Base-by-base conservation (phyloP, 2,797 vertebrate genomes). In the Rhinichthys osculus region DNA sequence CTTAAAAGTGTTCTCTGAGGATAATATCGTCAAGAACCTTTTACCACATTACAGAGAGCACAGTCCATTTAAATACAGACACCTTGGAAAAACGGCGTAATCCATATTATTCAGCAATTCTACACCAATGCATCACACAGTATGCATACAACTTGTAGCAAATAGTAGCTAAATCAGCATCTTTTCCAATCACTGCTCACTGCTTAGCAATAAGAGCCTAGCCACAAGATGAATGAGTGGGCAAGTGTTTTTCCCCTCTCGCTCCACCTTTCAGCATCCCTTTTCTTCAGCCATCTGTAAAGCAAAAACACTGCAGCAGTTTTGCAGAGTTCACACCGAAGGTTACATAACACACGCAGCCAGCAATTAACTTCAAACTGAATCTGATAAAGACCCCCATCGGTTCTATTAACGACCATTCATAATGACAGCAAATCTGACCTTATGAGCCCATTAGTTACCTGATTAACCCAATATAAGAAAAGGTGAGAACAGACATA, bases 311-410 rank as follows among this genome's bases (percentile, higher is more conserved):
- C 72, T 86, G 87, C 87, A 82, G 84, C 73, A 89, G 84, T 72
- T 80, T 85, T 81, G 35, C 85, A 85, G 81, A 83, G 81, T 82
- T 90, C 69, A 87, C 71, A 76, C 78, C 81, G 35, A 84, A 86
- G 84, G 73, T 87, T 91, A 89, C 38, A 91, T 91, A 90, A 92
- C 7, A 40, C 72, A 59, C 89, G 87, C 88, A 42, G 62, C 84
- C 87, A 87, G 89, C 89, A 90, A 90, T 90, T 88, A 88, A 86
- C 78, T 87, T 89, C 85, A 90, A 91, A 89, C 83, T 47, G 71
- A 90, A 89, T 90, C 86, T 84, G 90, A 91, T 89, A 88, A 88
- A 85, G 54, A 78, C 84, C 87, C 87, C 88, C 27, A 47, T 85
- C 30, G 71, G 69, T 85, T 87, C 73, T 80, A 78, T 82, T 88